A percentile compares a stretch with the other conserved stretches of the same genome.
phyloP scores from a whole-genome alignment of 2,797 vertebrate genomes.

The Thaleichthys pacificus region DNA sequence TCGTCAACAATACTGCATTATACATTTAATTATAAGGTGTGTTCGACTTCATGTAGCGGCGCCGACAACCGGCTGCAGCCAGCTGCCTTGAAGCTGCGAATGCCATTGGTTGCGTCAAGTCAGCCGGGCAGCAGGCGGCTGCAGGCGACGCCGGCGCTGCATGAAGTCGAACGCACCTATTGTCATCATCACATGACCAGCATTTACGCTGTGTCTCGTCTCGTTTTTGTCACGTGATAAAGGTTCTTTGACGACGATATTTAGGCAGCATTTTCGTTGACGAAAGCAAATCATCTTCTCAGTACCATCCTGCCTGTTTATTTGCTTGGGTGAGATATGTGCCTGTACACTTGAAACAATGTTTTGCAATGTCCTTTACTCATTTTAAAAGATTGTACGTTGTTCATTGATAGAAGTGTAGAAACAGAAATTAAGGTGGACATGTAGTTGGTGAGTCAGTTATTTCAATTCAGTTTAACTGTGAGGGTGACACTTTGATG shows the following conservation, averaged over 20 bases:
- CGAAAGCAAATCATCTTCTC: neutral
- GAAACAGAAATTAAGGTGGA: neutral
- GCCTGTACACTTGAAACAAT: neutral
- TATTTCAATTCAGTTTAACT: neutral
- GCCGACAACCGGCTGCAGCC: no score
- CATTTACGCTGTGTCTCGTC: neutral
- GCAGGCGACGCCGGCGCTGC: no score
- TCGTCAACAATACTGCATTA: no score
- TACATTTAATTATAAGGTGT: no score
- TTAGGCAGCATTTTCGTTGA: no score
- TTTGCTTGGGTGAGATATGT: neutral
- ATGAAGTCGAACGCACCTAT: no score
- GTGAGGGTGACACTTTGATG: neutral
- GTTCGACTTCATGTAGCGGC: no score
- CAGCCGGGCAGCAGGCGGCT: no score
- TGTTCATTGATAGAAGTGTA: neutral
- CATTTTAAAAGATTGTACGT: neutral
- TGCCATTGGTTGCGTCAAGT: no score
- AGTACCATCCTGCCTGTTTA: neutral
- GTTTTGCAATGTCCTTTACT: neutral
- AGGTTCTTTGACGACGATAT: no score
- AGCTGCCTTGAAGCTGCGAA: no score
- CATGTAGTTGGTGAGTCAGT: neutral
- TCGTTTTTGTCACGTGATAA: neutral
- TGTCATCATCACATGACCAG: constrained; percentile 7